Evolutionary conservation across 2,888 invertebrate species (phyloP).

Genomic region (Conus canariensis): DNA sequence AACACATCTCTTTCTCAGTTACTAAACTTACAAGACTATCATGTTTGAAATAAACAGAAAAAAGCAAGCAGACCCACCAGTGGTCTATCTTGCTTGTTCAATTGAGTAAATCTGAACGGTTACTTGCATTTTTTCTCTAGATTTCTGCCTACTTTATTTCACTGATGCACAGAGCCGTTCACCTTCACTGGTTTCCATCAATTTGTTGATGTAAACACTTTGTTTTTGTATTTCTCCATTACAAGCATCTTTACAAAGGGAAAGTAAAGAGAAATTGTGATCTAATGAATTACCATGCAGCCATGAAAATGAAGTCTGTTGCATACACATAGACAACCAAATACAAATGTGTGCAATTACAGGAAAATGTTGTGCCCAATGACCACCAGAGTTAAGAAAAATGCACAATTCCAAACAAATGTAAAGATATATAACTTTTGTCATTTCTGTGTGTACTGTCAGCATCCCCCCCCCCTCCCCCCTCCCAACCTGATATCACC

Average conservation of each 20-base stretch:
- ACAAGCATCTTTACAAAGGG: neutral
- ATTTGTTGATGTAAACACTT: too few relatives aligned
- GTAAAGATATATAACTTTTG: neutral
- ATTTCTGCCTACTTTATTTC: too few relatives aligned
- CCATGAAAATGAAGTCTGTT: slow-evolving; percentile 13
- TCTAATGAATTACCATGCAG: neutral
- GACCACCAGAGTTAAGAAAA: slow-evolving; percentile 12
- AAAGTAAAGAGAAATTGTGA: neutral
- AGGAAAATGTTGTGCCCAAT: slow-evolving; percentile 26
- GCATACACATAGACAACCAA: slow-evolving; percentile 32
- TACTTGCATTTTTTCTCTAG: too few relatives aligned
- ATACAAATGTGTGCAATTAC: slow-evolving; percentile 19
- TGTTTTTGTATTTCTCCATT: too few relatives aligned
- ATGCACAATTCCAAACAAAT: slow-evolving; percentile 26
- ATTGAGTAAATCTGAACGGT: too few relatives aligned
- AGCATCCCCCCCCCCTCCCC: neutral
- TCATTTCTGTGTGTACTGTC: neutral
- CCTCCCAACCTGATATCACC: neutral
- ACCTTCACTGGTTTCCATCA: too few relatives aligned
- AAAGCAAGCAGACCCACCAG: neutral
- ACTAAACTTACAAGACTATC: too few relatives aligned
- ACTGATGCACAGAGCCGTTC: too few relatives aligned
- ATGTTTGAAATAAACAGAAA: neutral
- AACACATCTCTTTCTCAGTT: too few relatives aligned
- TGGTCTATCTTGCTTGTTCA: too few relatives aligned